phyloP scores from a whole-genome alignment of 2,797 vertebrate species.

The Cirrhinus molitorella region DNA sequence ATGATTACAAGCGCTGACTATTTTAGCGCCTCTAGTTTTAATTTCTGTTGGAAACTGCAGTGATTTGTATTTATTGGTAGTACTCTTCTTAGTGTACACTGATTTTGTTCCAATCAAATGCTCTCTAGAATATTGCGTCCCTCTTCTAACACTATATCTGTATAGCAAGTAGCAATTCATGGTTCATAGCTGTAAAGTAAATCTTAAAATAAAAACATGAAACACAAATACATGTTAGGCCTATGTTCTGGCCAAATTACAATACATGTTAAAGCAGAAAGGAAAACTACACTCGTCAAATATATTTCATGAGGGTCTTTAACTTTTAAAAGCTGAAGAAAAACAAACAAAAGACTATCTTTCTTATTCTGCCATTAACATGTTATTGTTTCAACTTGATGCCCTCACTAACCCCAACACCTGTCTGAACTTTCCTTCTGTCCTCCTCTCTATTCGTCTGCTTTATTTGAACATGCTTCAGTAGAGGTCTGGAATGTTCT shows the following conservation, averaged over 20 bases:
- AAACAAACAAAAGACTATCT: not conserved
- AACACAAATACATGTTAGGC: not conserved
- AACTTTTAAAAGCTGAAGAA: not conserved
- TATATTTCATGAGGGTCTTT: not conserved
- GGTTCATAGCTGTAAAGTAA: not conserved
- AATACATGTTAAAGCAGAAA: not conserved
- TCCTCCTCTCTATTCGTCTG: not conserved
- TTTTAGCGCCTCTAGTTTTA: no score
- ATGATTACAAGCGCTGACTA: no score
- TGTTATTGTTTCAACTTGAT: conserved; percentile 9
- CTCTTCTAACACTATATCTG: not conserved
- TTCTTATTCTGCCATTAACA: conserved; percentile 8
- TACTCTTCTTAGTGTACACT: not conserved
- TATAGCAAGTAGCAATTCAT: not conserved
- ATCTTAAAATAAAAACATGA: not conserved
- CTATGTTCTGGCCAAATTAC: not conserved
- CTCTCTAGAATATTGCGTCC: not conserved
- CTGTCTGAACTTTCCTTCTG: conserved; percentile 25
- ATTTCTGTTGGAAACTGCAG: no score
- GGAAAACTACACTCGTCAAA: not conserved
- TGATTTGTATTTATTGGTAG: no score
- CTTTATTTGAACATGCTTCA: conserved; percentile 39
- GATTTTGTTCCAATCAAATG: not conserved
- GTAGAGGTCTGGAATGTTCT: conserved; percentile 28
- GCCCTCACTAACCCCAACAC: conserved; percentile 13